Conservation (phyloP, 2,113 vertebrate species). For the Peromyscus polionotus region DNA sequence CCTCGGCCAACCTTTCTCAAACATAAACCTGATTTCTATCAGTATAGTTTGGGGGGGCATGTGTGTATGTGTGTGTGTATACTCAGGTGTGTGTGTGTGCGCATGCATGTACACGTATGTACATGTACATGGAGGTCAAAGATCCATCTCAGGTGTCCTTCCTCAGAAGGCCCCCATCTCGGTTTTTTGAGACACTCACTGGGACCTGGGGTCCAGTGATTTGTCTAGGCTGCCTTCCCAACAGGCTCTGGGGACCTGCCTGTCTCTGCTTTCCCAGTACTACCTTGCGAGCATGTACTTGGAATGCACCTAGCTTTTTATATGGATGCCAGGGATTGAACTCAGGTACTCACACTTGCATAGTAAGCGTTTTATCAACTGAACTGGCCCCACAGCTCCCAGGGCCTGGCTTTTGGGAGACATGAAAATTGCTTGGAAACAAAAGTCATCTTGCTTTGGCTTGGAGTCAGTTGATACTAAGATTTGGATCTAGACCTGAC, state of each 20-base stretch:
- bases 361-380: not conserved
- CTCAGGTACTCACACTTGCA: not conserved
- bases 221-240: not conserved
- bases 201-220: not conserved
- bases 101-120: no score
- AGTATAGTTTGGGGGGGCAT: not conserved
- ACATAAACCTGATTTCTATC: slow-evolving; percentile 16
- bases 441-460: not conserved
- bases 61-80: not conserved
- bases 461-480: not conserved
- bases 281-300: not conserved
- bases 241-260: not conserved
- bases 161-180: no score
- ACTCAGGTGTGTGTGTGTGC: no score
- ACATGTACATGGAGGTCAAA: not conserved
- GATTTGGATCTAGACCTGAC: not conserved
- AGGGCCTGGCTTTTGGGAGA: not conserved
- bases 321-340: not conserved
- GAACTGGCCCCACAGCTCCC: not conserved
- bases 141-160: not conserved
- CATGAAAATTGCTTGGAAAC: not conserved
- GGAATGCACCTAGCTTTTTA: not conserved
- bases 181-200: not conserved
- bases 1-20: not conserved
- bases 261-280: not conserved